A percentile compares a stretch with the other conserved stretches of the same genome.
Conservation (phyloP, 1,140 invertebrate species). For the Penaeus indicus region DNA sequence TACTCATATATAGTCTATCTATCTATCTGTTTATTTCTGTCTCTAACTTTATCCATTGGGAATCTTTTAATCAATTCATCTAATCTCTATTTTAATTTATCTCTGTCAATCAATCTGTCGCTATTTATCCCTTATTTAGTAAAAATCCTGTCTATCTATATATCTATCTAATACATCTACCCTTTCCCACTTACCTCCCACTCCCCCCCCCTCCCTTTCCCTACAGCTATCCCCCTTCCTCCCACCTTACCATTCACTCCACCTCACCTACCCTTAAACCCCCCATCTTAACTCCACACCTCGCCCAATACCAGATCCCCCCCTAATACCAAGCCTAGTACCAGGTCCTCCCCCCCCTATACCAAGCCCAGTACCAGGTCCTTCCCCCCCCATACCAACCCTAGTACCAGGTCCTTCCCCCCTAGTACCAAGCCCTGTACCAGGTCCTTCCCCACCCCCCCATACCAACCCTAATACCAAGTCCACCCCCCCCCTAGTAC, state of each 20-base stretch:
- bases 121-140: too few relatives aligned
- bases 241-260: neutral
- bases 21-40: neutral
- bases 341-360: too few relatives aligned
- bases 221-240: neutral
- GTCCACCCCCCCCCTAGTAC: neutral
- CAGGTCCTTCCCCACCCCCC: neutral
- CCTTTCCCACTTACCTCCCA: too few relatives aligned
- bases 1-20: conserved; percentile 28
- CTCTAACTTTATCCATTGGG: neutral
- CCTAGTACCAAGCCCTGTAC: too few relatives aligned
- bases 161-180: too few relatives aligned
- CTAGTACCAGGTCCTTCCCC: neutral
- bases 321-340: too few relatives aligned
- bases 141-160: too few relatives aligned
- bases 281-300: neutral
- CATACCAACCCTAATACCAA: neutral
- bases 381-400: neutral
- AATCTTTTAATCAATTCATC: neutral
- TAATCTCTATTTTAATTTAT: too few relatives aligned
- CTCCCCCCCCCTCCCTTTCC: neutral
- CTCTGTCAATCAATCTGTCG: too few relatives aligned
- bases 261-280: neutral
- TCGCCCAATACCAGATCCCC: too few relatives aligned
- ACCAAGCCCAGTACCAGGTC: too few relatives aligned